Percentiles rank a stretch among this genome's conserved stretches.
These are phyloP conservation scores for Pantala flavescens DNA, from an alignment of 1,140 invertebrate species.

Conservation along the genomic window DNA sequence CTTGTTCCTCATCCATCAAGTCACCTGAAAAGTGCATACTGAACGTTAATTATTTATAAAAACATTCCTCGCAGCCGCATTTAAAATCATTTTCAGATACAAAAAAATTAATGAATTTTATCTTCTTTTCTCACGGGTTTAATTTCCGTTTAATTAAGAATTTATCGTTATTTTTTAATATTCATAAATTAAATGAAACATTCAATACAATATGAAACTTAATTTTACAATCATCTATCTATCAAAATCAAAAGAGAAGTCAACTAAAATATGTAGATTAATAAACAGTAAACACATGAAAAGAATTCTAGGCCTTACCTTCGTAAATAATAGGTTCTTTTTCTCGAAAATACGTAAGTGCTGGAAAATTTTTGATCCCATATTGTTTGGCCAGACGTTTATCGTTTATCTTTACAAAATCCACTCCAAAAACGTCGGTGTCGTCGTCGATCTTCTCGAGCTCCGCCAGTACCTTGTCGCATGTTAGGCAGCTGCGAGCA, in stretches of 20 bases:
- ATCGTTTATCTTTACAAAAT: conserved; percentile 92
- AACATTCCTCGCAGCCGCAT: neutral
- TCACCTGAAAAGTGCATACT: conserved; percentile 52
- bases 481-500: conserved; percentile 81
- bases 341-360: conserved; percentile 87
- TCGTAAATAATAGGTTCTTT: conserved; percentile 88
- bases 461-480: conserved; percentile 81
- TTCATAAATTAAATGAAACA: too few relatives aligned
- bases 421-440: conserved; percentile 84
- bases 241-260: too few relatives aligned
- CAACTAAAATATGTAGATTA: too few relatives aligned
- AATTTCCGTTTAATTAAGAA: too few relatives aligned
- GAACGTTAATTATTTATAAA: neutral
- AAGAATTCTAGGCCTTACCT: conserved; percentile 41
- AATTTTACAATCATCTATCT: too few relatives aligned
- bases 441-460: conserved; percentile 91
- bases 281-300: too few relatives aligned
- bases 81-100: conserved; percentile 12
- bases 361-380: conserved; percentile 86
- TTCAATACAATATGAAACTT: too few relatives aligned
- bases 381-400: conserved; percentile 89
- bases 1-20: conserved; percentile 87
- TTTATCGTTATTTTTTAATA: too few relatives aligned
- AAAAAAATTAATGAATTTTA: neutral
- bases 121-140: too few relatives aligned